These are phyloP conservation scores for Endotricha flammealis DNA, from an alignment of 2,888 invertebrate genomes.

Conservation along the genomic window DNA sequence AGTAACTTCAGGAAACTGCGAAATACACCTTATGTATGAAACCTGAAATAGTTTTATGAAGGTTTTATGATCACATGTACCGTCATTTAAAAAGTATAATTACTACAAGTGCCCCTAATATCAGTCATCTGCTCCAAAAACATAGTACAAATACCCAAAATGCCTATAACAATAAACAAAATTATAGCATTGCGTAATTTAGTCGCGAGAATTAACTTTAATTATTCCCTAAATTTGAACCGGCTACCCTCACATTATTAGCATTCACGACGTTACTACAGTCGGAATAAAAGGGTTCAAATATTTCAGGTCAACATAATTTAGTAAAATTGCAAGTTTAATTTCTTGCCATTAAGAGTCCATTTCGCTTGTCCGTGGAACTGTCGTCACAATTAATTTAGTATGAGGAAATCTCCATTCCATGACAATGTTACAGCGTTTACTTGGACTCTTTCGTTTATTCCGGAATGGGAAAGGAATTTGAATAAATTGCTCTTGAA, in stretches of 20 bases:
- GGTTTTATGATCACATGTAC: no score
- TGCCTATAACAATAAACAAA: conserved; percentile 45
- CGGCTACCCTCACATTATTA: conserved; percentile 68
- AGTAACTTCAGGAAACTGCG: no score
- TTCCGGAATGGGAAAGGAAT: conserved; percentile 36
- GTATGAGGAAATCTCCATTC: conserved; percentile 67
- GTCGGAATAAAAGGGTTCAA: conserved; percentile 65
- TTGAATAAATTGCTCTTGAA: conserved; percentile 33
- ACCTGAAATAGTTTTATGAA: no score
- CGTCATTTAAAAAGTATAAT: no score
- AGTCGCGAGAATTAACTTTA: conserved; percentile 62
- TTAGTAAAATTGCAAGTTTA: conserved; percentile 62
- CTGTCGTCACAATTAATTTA: conserved; percentile 65
- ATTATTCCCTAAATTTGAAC: conserved; percentile 71
- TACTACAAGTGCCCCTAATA: no score
- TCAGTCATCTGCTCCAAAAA: conserved; percentile 19
- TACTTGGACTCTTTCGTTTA: conserved; percentile 52
- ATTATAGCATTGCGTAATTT: conserved; percentile 46
- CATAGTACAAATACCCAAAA: conserved; percentile 35
- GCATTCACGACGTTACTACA: conserved; percentile 68
- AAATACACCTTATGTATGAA: no score
- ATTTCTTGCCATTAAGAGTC: conserved; percentile 54
- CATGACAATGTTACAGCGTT: conserved; percentile 59
- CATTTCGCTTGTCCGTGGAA: conserved; percentile 50
- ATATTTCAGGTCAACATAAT: conserved; percentile 67